Percentiles rank a stretch among this genome's conserved stretches.
Evolutionary conservation across 1,140 invertebrate species (phyloP).

Genomic region (Oppia nitens): DNA sequence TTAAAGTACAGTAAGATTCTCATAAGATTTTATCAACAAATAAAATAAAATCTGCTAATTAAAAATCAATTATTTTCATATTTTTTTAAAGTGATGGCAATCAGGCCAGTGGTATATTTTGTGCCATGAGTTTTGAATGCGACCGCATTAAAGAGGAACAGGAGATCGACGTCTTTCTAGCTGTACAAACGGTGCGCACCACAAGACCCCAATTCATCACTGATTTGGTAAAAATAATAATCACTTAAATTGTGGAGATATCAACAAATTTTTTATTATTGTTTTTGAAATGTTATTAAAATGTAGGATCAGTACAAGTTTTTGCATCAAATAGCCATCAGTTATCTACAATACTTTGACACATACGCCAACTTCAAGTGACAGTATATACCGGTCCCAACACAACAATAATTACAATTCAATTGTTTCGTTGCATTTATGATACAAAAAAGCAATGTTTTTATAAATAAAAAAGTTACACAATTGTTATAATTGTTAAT

Average conservation of each 20-base stretch:
- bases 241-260: not conserved
- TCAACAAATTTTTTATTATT: not conserved
- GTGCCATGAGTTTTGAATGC: constrained; percentile 26
- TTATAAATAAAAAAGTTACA: too few species aligned
- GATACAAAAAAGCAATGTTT: too few species aligned
- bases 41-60: not conserved
- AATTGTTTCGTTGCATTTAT: too few species aligned
- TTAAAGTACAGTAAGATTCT: too few species aligned
- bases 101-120: constrained; percentile 28
- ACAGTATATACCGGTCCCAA: not conserved
- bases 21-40: not conserved
- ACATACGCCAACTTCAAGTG: constrained; percentile 10
- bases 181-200: constrained; percentile 24
- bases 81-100: constrained; percentile 29
- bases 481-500: too few species aligned
- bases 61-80: not conserved
- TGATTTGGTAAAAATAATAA: constrained; percentile 17
- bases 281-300: not conserved
- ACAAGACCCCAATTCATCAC: constrained; percentile 20
- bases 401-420: not conserved
- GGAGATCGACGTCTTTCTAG: constrained; percentile 31
- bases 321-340: constrained; percentile 9
- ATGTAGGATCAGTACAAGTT: constrained; percentile 8
- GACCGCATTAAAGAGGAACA: constrained; percentile 30
- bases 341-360: constrained; percentile 9